Conservation (phyloP, 2,888 invertebrate species). For the Melipona beecheii region DNA sequence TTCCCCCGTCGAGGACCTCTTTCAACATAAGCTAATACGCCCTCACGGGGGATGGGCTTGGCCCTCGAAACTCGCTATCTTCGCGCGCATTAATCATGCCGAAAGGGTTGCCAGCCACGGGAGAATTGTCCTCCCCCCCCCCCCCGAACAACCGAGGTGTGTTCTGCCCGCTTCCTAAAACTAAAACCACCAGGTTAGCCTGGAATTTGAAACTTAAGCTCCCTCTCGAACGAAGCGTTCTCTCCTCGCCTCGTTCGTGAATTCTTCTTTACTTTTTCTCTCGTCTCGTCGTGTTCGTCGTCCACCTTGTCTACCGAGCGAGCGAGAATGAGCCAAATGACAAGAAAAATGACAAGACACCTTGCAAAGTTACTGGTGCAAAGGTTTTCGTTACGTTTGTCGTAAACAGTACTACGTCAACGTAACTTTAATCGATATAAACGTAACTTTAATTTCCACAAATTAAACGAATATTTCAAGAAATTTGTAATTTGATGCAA, state of each 20-base stretch:
- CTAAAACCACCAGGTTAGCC: conserved; percentile 4
- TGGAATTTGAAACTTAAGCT: conserved; percentile 32
- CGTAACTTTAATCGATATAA: no score
- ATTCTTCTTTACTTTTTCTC: conserved; percentile 10
- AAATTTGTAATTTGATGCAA: no score
- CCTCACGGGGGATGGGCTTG: conserved; percentile 52
- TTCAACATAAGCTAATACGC: conserved; percentile 50
- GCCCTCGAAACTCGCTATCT: conserved; percentile 66
- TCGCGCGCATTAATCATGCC: conserved; percentile 73
- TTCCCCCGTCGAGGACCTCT: neutral
- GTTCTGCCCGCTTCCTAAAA: neutral
- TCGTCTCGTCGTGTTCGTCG: neutral
- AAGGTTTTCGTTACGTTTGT: no score
- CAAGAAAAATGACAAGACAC: no score
- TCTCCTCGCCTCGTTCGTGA: neutral
- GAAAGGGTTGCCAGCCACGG: conserved; percentile 55
- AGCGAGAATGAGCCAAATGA: no score
- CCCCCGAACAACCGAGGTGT: neutral
- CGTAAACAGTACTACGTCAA: no score
- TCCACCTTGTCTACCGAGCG: neutral
- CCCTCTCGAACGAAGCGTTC: neutral
- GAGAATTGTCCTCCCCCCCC: conserved; percentile 52
- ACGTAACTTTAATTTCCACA: no score
- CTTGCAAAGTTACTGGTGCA: no score
- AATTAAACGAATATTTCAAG: no score